Evolutionary conservation across 2,888 invertebrate genomes (phyloP), one percentile per base, ranked within the genome.

Genomic region (Globia sparganii): DNA sequence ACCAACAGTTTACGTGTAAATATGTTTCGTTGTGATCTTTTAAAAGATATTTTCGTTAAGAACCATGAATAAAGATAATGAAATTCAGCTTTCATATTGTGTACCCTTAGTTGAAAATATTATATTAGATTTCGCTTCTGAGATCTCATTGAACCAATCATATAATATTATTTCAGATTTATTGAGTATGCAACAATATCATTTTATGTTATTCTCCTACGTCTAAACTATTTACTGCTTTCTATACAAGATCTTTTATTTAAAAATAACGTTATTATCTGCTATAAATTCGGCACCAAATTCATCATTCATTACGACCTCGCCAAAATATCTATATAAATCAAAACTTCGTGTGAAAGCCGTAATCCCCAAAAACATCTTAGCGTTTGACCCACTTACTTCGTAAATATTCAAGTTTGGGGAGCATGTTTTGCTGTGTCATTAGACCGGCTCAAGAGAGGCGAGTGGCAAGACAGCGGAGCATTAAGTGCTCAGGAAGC

Each of bases 391-490:
- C 81, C 83, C 72, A 88, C 72, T 86, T 82, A 84, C 70, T 76
- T 72, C 68, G 78, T 86, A 87, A 87, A 86, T 85, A 88, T 88
- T 84, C 81, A 86, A 88, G 85, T 88, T 88, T 80, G 61, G 84
- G 83, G 78, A 86, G 83, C 86, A 80, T 88, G 88, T 91, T 90
- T 85, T 86, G 88, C 87, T 85, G 87, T 83, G 86, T 91, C 91
- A 91, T 91, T 91, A 90, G 86, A 87, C 75, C 64, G 85, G 82
- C 87, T 87, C 59, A 62, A 84, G 80, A 31, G 62, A 80, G 78
- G 82, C 84, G 79, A 84, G 72, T 81, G 78, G 80, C 86, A 87
- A 87, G 88, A 90, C 89, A 86, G 85, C 77, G 76, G 67, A 88
- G 86, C 83, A 89, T 88, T 90, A 89, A 89, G 86, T 86, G 83